These are phyloP conservation scores for Pycnomerus fuliginosus DNA, from an alignment of 2,888 invertebrate species.

Conservation along the genomic window DNA sequence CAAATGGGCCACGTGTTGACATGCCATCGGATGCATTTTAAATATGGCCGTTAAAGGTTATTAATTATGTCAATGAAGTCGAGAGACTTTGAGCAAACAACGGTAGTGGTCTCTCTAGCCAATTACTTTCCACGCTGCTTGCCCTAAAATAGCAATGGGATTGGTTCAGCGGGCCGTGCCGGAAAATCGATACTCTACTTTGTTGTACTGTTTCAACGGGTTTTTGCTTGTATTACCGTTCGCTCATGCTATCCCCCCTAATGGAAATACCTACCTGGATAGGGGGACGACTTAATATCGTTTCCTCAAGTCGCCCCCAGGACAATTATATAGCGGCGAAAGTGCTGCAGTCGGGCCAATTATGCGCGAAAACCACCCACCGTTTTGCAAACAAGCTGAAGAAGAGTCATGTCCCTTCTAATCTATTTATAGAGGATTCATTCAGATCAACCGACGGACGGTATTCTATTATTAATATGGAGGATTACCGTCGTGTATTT, in stretches of 20 bases:
- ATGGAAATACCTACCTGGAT: conserved; percentile 11
- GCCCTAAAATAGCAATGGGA: conserved; percentile 35
- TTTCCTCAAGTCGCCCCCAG: no score
- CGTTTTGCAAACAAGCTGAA: no score
- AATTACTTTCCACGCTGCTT: conserved; percentile 33
- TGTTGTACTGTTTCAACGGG: conserved; percentile 19
- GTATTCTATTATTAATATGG: conserved; percentile 20
- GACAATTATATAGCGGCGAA: no score
- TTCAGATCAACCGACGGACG: conserved; percentile 20
- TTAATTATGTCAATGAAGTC: conserved; percentile 17
- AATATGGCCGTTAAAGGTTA: no score
- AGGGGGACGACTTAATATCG: no score
- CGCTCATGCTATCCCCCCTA: conserved; percentile 13
- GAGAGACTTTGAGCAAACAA: conserved; percentile 16
- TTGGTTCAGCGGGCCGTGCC: conserved; percentile 29
- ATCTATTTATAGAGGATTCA: conserved; percentile 26
- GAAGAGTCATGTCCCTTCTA: no score
- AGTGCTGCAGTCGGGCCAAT: no score
- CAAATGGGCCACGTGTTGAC: no score
- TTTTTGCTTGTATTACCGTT: conserved; percentile 18
- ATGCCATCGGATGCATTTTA: no score
- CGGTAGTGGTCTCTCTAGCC: conserved; percentile 26
- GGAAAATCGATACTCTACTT: conserved; percentile 19
- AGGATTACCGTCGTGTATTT: conserved; percentile 9
- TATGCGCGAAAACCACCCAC: no score